These are phyloP conservation scores for Pollimyrus isidori DNA, from an alignment of 2,113 vertebrate species.

Conservation along the genomic window DNA sequence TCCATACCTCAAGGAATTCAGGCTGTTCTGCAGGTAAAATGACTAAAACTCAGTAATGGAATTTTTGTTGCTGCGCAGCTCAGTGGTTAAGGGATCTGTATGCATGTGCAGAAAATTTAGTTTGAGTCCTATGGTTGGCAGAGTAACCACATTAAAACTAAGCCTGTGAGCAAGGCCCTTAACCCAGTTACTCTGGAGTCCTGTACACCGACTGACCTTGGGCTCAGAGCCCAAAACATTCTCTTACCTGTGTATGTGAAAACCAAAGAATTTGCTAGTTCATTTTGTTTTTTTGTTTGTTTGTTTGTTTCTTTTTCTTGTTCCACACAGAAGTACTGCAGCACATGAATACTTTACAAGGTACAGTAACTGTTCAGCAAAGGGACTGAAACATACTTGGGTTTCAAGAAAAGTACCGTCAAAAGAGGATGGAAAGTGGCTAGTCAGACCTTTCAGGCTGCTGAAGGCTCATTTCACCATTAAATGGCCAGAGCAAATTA, in stretches of 20 bases:
- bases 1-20: not conserved
- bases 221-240: not conserved
- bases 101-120: not conserved
- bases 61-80: not conserved
- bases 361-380: not conserved
- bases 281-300: not conserved
- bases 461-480: not conserved
- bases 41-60: not conserved
- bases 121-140: not conserved
- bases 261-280: not conserved
- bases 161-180: not conserved
- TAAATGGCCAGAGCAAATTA: not conserved
- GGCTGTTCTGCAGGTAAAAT: not conserved
- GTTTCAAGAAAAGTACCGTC: not conserved
- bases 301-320: not conserved
- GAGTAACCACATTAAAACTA: not conserved
- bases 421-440: not conserved
- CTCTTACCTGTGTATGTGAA: not conserved
- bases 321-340: not conserved
- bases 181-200: not conserved
- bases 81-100: not conserved
- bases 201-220: not conserved
- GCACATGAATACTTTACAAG: not conserved
- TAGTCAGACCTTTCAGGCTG: not conserved
- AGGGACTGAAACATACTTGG: not conserved